Conservation (phyloP, 2,113 vertebrate species). For the Globicephala melas region DNA sequence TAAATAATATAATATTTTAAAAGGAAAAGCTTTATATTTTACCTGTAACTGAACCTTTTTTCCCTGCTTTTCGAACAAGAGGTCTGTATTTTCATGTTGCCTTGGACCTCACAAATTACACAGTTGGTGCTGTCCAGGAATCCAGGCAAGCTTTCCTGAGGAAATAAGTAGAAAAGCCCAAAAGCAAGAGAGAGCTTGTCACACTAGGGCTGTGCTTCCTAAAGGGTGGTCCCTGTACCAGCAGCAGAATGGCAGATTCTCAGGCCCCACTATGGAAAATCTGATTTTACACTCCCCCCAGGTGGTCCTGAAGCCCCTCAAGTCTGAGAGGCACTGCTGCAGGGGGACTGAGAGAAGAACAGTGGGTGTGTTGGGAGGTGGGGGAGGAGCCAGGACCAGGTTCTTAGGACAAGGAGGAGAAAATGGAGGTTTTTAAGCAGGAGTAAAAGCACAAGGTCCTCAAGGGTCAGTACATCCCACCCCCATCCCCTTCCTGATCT, state of each 20-base stretch:
- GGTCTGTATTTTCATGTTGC: background rate
- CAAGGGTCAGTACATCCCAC: no score
- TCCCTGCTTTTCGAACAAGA: background rate
- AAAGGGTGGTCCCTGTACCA: background rate
- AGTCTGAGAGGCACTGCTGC: background rate
- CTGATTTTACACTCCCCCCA: background rate
- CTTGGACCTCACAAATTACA: background rate
- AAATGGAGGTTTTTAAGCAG: background rate
- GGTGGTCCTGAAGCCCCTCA: background rate
- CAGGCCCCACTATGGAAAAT: background rate
- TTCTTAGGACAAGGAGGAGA: background rate
- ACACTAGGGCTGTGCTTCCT: background rate
- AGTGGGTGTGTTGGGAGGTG: background rate
- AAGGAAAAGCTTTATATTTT: background rate
- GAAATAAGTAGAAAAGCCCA: background rate
- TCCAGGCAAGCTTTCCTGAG: background rate
- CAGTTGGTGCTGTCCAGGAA: background rate
- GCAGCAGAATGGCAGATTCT: background rate
- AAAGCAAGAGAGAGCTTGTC: background rate
- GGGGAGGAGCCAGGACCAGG: background rate
- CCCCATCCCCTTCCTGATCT: background rate
- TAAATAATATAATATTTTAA: background rate
- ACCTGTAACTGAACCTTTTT: background rate
- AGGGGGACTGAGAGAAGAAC: accelerated
- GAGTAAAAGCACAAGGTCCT: background rate